Conservation (phyloP, 2,888 invertebrate genomes). For the Andrena dorsata region DNA sequence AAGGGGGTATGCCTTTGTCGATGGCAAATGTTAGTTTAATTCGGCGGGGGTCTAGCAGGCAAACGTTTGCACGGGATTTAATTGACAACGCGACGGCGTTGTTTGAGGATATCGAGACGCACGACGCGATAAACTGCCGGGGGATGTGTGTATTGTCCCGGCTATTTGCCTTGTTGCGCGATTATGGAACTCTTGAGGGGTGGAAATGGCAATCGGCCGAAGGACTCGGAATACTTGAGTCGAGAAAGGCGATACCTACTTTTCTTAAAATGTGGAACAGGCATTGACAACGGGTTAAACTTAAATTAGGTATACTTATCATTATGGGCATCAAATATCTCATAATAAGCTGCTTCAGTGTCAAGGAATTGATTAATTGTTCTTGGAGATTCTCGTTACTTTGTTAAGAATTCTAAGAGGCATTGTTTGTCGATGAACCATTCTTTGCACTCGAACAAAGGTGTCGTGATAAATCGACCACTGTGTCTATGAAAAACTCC, state of each 20-base stretch:
- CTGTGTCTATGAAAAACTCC: conserved; percentile 33
- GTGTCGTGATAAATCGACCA: conserved; percentile 33
- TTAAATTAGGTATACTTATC: neutral
- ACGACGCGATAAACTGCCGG: conserved; percentile 21
- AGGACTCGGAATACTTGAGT: neutral
- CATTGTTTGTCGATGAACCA: neutral
- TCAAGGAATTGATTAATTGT: neutral
- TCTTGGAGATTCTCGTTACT: neutral
- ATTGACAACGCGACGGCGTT: conserved; percentile 39
- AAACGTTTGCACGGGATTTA: conserved; percentile 40
- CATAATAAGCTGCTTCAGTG: neutral
- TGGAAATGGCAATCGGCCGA: neutral
- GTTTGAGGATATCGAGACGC: conserved; percentile 43
- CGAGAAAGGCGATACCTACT: neutral
- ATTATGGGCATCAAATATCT: neutral
- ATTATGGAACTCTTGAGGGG: conserved; percentile 6
- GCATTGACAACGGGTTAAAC: neutral
- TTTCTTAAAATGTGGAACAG: neutral
- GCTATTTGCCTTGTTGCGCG: conserved; percentile 12
- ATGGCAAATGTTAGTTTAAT: conserved; percentile 38
- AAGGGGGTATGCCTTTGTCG: conserved; percentile 12
- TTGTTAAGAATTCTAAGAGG: neutral
- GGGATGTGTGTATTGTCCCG: conserved; percentile 5
- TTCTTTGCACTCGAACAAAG: conserved; percentile 11
- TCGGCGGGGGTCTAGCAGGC: neutral